Percentiles rank a stretch among this genome's conserved stretches.
Conservation (phyloP, 1,140 invertebrate species). For the Diabrotica undecimpunctata region DNA sequence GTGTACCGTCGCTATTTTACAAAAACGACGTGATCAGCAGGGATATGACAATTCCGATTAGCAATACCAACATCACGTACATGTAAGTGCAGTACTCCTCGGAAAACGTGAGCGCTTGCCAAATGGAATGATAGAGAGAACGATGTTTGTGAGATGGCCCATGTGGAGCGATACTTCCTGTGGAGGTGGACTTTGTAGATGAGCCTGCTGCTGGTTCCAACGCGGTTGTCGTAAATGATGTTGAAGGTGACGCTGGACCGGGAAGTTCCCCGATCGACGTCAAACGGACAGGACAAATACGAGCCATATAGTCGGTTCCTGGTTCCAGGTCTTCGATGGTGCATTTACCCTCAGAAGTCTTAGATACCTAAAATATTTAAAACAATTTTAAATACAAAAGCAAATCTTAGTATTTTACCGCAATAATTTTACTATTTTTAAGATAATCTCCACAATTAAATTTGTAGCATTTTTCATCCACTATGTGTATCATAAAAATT, state of each 20-base stretch:
- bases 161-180: constrained; percentile 26
- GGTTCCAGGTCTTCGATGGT: constrained; percentile 63
- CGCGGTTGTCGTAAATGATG: constrained; percentile 53
- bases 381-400: too few species aligned
- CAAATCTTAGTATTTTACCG: neutral
- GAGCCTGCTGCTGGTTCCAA: constrained; percentile 38
- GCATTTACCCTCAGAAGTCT: constrained; percentile 63
- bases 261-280: constrained; percentile 52
- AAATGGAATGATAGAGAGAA: constrained; percentile 34
- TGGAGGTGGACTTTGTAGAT: constrained; percentile 27
- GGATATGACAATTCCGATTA: constrained; percentile 63
- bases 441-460: too few species aligned
- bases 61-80: constrained; percentile 58
- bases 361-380: constrained; percentile 61
- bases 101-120: constrained; percentile 52
- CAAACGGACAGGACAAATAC: constrained; percentile 69
- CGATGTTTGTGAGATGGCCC: constrained; percentile 26
- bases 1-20: constrained; percentile 27
- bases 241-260: constrained; percentile 63
- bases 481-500: too few species aligned
- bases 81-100: constrained; percentile 64
- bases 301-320: constrained; percentile 66
- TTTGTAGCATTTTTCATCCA: too few species aligned
- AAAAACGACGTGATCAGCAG: constrained; percentile 42
- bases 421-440: neutral